phyloP scores from a whole-genome alignment of 2,888 invertebrate genomes.

The Acleris literana region DNA sequence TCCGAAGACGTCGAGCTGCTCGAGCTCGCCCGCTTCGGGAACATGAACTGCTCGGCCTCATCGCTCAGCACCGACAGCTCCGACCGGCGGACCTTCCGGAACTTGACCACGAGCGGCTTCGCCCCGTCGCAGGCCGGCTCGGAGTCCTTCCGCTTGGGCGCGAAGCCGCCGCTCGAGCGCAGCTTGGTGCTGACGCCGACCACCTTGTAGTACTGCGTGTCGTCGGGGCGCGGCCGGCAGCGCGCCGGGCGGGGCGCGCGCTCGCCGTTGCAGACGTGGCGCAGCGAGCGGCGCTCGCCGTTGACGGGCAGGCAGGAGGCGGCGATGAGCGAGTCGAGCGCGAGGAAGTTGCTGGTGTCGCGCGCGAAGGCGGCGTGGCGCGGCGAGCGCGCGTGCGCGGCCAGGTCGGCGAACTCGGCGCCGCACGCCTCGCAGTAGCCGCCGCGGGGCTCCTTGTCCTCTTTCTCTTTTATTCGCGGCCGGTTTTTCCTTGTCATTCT shows the following conservation, averaged over 20 bases:
- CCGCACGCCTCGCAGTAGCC: slow-evolving; percentile 93
- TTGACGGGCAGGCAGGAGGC: slow-evolving; percentile 64
- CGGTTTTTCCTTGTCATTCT: slow-evolving; percentile 84
- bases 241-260: slow-evolving; percentile 52
- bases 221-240: slow-evolving; percentile 53
- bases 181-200: slow-evolving; percentile 88
- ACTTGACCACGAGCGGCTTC: slow-evolving; percentile 87
- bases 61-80: slow-evolving; percentile 90
- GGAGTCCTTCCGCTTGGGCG: slow-evolving; percentile 60
- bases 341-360: slow-evolving; percentile 89
- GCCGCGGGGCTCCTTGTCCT: slow-evolving; percentile 72
- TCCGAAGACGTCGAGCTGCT: slow-evolving; percentile 81
- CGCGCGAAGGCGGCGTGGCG: slow-evolving; percentile 89
- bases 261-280: slow-evolving; percentile 76
- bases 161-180: slow-evolving; percentile 83
- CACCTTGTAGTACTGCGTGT: slow-evolving; percentile 87
- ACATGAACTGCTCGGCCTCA: slow-evolving; percentile 94
- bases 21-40: slow-evolving; percentile 87
- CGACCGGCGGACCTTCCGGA: slow-evolving; percentile 88
- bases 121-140: slow-evolving; percentile 81
- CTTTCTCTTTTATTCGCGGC: slow-evolving; percentile 72
- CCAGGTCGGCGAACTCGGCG: slow-evolving; percentile 87
- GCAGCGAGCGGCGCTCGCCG: slow-evolving; percentile 66
- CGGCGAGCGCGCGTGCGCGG: slow-evolving; percentile 88
- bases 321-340: slow-evolving; percentile 88